A percentile compares a stretch with the other conserved stretches of the same genome.
phyloP scores from a whole-genome alignment of 2,113 vertebrate genomes.

The Naja naja region DNA sequence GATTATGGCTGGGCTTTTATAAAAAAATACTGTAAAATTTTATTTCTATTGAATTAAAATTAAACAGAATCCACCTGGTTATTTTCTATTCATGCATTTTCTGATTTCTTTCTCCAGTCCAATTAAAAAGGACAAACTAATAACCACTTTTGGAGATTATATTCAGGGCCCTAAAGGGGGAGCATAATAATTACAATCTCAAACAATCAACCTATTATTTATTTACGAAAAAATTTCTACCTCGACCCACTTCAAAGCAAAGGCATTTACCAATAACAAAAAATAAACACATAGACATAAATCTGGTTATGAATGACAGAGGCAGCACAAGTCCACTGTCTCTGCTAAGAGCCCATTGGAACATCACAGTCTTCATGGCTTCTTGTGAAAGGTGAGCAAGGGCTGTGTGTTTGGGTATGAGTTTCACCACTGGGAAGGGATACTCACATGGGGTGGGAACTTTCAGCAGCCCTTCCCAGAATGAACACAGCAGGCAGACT shows the following conservation, averaged over 20 bases:
- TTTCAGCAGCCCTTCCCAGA: neutral
- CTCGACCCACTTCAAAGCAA: neutral
- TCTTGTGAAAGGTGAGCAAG: neutral
- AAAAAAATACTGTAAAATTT: neutral
- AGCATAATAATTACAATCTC: neutral
- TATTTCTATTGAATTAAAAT: neutral
- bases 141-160: neutral
- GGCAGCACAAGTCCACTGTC: neutral
- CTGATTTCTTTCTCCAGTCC: neutral
- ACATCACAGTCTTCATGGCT: neutral
- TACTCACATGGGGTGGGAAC: neutral
- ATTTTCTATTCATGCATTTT: neutral
- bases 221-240: neutral
- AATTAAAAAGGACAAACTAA: neutral
- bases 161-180: neutral
- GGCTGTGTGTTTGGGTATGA: neutral
- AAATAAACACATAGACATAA: neutral
- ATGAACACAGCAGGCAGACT: neutral
- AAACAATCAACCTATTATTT: neutral
- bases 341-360: neutral
- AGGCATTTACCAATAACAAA: neutral
- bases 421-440: neutral
- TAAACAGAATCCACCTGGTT: neutral
- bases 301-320: neutral
- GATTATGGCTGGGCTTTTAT: neutral